Evolutionary conservation across 1,140 invertebrate genomes (phyloP).

Genomic region (Drosophila navojoa): DNA sequence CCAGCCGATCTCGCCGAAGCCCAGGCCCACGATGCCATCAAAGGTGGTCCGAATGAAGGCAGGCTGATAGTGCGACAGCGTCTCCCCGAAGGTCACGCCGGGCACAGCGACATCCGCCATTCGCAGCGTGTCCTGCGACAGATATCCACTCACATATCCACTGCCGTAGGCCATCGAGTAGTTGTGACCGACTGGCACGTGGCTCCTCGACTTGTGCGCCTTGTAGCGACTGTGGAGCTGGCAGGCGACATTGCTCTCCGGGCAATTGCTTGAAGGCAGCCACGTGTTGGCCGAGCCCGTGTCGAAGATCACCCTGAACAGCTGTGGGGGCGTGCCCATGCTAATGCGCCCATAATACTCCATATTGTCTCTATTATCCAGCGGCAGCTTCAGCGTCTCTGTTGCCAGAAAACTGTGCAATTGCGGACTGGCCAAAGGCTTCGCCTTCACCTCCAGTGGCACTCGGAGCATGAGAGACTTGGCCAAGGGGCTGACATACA

Average conservation of each 20-base stretch:
- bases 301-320: conserved; percentile 71
- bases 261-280: conserved; percentile 62
- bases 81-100: conserved; percentile 97
- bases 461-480: conserved; percentile 11
- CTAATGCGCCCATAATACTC: conserved; percentile 89
- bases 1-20: conserved; percentile 93
- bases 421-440: not conserved
- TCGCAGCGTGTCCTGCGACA: conserved; percentile 93
- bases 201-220: conserved; percentile 91
- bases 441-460: not conserved
- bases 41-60: conserved; percentile 96
- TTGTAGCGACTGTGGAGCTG: conserved; percentile 88
- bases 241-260: conserved; percentile 44
- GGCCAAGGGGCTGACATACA: not conserved
- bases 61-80: conserved; percentile 93
- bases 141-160: conserved; percentile 96
- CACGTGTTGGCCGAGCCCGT: conserved; percentile 68
- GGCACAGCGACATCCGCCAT: conserved; percentile 87
- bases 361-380: conserved; percentile 39
- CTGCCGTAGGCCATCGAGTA: conserved; percentile 97
- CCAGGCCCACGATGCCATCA: conserved; percentile 98
- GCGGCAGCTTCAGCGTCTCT: conserved; percentile 15
- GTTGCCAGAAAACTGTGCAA: conserved; percentile 1
- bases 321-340: conserved; percentile 96
- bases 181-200: conserved; percentile 93